Conservation (phyloP, 2,113 vertebrate genomes). For the Gadus chalcogrammus region DNA sequence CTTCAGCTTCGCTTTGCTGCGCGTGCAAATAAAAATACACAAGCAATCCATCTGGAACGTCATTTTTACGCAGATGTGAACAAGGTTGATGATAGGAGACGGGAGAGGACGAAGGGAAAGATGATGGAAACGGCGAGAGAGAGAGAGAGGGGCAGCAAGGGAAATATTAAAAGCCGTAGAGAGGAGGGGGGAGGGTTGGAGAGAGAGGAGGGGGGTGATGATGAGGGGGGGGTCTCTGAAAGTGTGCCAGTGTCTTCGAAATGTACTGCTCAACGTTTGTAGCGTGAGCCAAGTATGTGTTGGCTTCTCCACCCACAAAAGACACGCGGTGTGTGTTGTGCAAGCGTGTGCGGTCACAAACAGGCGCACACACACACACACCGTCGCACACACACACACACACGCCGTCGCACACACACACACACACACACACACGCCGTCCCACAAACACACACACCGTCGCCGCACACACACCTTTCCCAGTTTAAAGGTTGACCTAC, state of each 20-base stretch:
- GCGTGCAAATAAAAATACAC: slow-evolving; percentile 14
- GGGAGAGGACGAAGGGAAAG: slow-evolving; percentile 18
- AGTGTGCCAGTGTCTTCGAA: slow-evolving; percentile 37
- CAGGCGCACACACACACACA: background rate
- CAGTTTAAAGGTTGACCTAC: slow-evolving; percentile 46
- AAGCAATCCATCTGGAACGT: background rate
- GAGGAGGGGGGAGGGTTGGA: background rate
- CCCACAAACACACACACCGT: slow-evolving; percentile 13
- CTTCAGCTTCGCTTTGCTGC: slow-evolving; percentile 9
- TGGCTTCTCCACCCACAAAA: background rate
- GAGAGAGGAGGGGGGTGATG: slow-evolving; percentile 1
- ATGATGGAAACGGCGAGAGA: background rate
- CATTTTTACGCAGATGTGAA: slow-evolving; percentile 6
- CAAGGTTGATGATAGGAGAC: slow-evolving; percentile 15
- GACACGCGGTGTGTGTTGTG: background rate
- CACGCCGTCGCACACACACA: slow-evolving; percentile 16
- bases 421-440: slow-evolving; percentile 8
- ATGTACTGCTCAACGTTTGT: slow-evolving; percentile 33
- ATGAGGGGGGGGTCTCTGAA: slow-evolving; percentile 32
- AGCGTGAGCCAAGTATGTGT: slow-evolving; percentile 14
- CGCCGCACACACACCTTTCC: slow-evolving; percentile 22
- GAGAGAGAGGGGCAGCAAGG: slow-evolving; percentile 5
- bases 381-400: background rate
- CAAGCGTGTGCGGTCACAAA: too few species aligned
- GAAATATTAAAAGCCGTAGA: background rate